Base-by-base conservation (phyloP, 1,140 invertebrate genomes). In the Caenorhabditis tropicalis region DNA sequence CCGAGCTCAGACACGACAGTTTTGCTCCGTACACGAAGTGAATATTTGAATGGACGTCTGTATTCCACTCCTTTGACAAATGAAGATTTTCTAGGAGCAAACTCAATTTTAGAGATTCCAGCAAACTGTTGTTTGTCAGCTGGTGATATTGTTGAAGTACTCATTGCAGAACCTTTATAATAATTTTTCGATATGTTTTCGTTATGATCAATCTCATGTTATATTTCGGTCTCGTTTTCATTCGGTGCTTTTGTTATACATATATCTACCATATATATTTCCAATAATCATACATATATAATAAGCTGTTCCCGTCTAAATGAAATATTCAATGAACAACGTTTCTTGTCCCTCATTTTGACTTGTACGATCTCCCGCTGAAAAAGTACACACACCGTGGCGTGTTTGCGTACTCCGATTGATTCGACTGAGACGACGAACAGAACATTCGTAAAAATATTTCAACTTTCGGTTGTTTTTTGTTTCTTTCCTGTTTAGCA, bases 381-480 rank as follows among this genome's bases (percentile, higher is more conserved):
- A 43, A 29, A 43, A 43, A 12, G 65, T 74, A 46, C 65, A n/a
- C 33, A 24, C 36, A 46, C 65, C 9, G 65, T 36, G 19, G 9
- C 33, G 65, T 74, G 65, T 74, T 74, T 74, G 65, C 65, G 36
- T n/a, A 43, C 65, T 65, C 19, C 29, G 21, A 74, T 74, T 74
- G 65, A 74, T 74, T 74, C 43, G 36, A 74, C 24, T 65, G 60
- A 70, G 39, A 70, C 53, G 12, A 16, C 24, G 29, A 1, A 29
- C 12, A 15, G 53, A 58, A 27, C 53, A 58, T 7, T 29, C 29
- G 24, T 16, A n/a, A n/a, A 16, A 4, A 51, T n/a, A n/a, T 21
- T 2, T 21, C 24, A 58, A 27, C 29, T 51, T 51, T 21, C 0
- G 21, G 21, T 58, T 5, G 56, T 29, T 2, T 58, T 53, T 53